These are phyloP conservation scores for Atta texana DNA, from an alignment of 1,140 invertebrate species.

Conservation along the genomic window DNA sequence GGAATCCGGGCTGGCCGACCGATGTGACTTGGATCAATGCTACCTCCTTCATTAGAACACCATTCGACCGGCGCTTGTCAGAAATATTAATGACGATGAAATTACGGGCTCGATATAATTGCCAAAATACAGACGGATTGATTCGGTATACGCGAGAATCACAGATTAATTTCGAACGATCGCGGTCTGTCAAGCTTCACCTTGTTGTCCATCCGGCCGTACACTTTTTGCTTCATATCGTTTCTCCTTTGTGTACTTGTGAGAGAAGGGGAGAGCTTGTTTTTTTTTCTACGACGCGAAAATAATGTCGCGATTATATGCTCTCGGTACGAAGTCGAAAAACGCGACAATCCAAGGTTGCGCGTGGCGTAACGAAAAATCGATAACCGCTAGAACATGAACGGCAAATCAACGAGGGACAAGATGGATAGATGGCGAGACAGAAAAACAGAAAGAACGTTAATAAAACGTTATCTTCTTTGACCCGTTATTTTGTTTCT, in stretches of 20 bases:
- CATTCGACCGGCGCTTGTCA: slow-evolving; percentile 64
- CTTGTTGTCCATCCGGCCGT: neutral
- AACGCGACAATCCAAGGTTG: slow-evolving; percentile 61
- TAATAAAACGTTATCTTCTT: neutral
- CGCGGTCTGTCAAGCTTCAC: neutral
- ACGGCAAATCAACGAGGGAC: neutral
- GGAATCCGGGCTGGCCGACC: slow-evolving; percentile 56
- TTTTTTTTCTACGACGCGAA: neutral
- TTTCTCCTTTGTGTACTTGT: neutral
- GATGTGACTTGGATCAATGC: slow-evolving; percentile 61
- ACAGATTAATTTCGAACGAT: neutral
- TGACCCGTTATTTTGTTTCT: too few relatives aligned
- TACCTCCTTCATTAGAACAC: slow-evolving; percentile 68
- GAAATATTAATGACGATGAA: slow-evolving; percentile 68
- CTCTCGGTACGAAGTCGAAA: slow-evolving; percentile 31
- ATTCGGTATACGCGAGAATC: neutral
- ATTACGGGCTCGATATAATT: slow-evolving; percentile 27
- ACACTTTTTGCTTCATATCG: neutral
- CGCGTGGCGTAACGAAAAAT: slow-evolving; percentile 68
- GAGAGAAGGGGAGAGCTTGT: neutral
- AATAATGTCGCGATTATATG: slow-evolving; percentile 14
- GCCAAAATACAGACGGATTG: slow-evolving; percentile 5
- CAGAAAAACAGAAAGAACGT: neutral
- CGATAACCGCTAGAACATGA: slow-evolving; percentile 53
- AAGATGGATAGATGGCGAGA: neutral